Conservation (phyloP, 2,888 invertebrate species). For the Drosophila leonis region DNA sequence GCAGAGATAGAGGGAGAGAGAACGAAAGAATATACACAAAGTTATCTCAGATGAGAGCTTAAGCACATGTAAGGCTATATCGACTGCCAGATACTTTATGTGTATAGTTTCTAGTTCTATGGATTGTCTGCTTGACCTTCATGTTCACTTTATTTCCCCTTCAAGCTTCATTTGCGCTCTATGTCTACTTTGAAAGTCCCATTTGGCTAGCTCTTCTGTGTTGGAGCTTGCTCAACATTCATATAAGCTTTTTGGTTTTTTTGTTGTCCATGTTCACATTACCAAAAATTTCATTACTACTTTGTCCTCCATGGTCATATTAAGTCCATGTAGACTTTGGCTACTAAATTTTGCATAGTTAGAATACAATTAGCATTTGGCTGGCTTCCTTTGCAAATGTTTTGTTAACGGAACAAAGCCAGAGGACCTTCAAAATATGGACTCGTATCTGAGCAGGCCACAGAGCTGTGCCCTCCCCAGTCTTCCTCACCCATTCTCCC, state of each 20-base stretch:
- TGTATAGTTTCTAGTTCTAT: neutral
- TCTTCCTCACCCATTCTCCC: neutral
- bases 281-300: neutral
- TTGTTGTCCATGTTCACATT: neutral
- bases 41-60: neutral
- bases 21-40: neutral
- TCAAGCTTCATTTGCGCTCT: neutral
- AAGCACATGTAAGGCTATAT: neutral
- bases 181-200: neutral
- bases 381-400: slow-evolving; percentile 6
- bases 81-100: neutral
- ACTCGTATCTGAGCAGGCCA: slow-evolving; percentile 1
- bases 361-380: slow-evolving; percentile 5
- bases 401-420: slow-evolving; percentile 9
- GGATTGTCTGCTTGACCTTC: neutral
- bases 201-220: neutral
- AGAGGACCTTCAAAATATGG: slow-evolving; percentile 12
- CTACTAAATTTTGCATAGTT: slow-evolving; percentile 1
- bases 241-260: neutral
- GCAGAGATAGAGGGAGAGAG: no score
- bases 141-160: neutral
- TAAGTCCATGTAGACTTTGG: neutral
- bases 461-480: no score
- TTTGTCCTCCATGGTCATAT: slow-evolving; percentile 5
- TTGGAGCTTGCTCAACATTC: neutral